These are phyloP conservation scores for Petrocephalus schoutedeni DNA, from an alignment of 2,797 vertebrate genomes.

Conservation along the genomic window DNA sequence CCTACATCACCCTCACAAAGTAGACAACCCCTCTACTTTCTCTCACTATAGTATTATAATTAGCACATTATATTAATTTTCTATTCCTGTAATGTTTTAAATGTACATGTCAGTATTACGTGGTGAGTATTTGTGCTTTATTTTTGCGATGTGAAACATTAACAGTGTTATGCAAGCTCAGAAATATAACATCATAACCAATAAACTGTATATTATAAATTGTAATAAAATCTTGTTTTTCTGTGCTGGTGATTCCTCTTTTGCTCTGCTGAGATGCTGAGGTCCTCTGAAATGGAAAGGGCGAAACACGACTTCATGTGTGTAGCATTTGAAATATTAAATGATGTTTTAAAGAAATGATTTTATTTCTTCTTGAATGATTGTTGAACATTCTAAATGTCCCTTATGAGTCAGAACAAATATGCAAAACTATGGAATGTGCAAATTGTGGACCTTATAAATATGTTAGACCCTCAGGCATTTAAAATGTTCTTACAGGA, in stretches of 20 bases:
- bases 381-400: neutral
- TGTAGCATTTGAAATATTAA: neutral
- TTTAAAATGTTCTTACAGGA: neutral
- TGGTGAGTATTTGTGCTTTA: neutral
- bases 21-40: neutral
- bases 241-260: neutral
- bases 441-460: neutral
- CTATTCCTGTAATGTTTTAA: neutral
- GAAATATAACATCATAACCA: neutral
- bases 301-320: neutral
- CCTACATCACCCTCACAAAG: neutral
- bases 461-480: neutral
- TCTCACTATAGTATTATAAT: neutral
- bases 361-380: neutral
- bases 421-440: neutral
- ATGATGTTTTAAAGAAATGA: neutral
- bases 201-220: neutral
- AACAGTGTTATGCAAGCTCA: neutral
- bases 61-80: neutral
- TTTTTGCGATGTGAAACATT: neutral
- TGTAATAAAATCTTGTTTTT: neutral
- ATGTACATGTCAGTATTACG: neutral
- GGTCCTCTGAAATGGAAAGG: neutral
- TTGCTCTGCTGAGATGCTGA: neutral
- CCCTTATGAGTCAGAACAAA: neutral